Evolutionary conservation across 2,797 vertebrate species (phyloP).

Genomic region (Falco naumanni): DNA sequence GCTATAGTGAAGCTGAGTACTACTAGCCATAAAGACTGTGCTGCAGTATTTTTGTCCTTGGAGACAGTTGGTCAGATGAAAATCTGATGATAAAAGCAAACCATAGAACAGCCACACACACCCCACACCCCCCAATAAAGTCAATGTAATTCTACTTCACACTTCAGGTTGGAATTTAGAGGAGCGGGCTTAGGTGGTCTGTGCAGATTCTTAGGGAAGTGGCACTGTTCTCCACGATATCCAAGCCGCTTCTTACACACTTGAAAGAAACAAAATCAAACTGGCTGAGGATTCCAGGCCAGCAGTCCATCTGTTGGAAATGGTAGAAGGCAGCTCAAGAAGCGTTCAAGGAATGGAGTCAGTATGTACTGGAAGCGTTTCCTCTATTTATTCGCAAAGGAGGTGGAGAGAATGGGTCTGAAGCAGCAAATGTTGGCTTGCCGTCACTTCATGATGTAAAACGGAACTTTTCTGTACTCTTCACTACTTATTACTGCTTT

Average conservation of each 20-base stretch:
- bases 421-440: not conserved
- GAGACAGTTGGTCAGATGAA: not conserved
- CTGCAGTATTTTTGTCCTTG: not conserved
- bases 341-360: not conserved
- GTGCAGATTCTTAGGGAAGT: not conserved
- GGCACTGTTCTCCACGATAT: not conserved
- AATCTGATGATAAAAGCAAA: not conserved
- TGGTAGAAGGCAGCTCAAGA: not conserved
- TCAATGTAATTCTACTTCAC: not conserved
- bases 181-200: not conserved
- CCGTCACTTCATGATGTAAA: not conserved
- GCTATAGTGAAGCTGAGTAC: not conserved
- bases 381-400: not conserved
- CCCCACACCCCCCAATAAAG: not conserved
- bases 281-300: not conserved
- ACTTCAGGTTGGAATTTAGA: not conserved
- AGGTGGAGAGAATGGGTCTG: not conserved
- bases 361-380: not conserved
- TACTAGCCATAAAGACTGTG: not conserved
- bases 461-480: not conserved
- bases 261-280: not conserved
- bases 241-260: not conserved
- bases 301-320: not conserved
- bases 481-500: not conserved
- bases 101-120: fast-evolving